A percentile compares a stretch with the other conserved stretches of the same genome.
Evolutionary conservation across 1,140 invertebrate genomes (phyloP).

Genomic region (fruit fly (Drosophila melanogaster)): Release_6_plus_ISO1_MT NT_033779.5:7444501-7445000

Average conservation of each 20-base stretch:
- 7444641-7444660: constrained; percentile 73
- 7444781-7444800: constrained; percentile 88
- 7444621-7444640: constrained; percentile 88
- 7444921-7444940: constrained; percentile 76
- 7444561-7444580: constrained; percentile 92
- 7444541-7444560: constrained; percentile 87
- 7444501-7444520: constrained; percentile 87
- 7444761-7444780: constrained; percentile 88
- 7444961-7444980: constrained; percentile 60
- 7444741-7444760: constrained; percentile 87
- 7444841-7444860: constrained; percentile 86
- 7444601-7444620: constrained; percentile 91
- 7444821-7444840: constrained; percentile 86
- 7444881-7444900: not conserved
- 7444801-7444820: constrained; percentile 84
- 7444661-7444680: not conserved
- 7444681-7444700: constrained; percentile 1
- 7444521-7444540: constrained; percentile 88
- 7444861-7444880: constrained; percentile 71
- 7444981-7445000: not conserved
- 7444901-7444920: constrained; percentile 7
- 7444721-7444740: constrained; percentile 89
- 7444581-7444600: constrained; percentile 91
- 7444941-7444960: constrained; percentile 71
- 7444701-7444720: constrained; percentile 88